Evolutionary conservation across 2,888 invertebrate species (phyloP).

Genomic region (Himalopsyche anomala): DNA sequence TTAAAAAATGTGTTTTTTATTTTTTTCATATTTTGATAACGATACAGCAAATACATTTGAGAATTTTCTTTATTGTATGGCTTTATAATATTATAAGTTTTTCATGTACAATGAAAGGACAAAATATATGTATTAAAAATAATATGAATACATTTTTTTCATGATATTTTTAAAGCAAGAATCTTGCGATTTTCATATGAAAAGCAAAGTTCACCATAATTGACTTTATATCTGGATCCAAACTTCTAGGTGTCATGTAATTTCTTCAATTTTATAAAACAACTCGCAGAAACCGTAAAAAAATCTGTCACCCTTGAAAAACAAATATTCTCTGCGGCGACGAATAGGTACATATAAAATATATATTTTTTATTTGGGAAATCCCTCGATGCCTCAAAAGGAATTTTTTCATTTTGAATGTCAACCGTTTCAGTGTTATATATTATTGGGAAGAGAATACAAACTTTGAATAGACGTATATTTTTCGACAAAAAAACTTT

Average conservation of each 20-base stretch:
- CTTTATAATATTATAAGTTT: too few relatives aligned
- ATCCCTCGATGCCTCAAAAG: conserved; percentile 18
- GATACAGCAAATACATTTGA: too few relatives aligned
- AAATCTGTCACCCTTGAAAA: not conserved
- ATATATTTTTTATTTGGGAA: conserved; percentile 23
- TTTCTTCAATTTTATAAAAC: not conserved
- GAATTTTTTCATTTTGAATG: conserved; percentile 27
- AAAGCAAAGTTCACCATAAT: too few relatives aligned
- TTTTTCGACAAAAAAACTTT: not conserved
- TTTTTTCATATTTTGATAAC: too few relatives aligned
- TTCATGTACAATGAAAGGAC: too few relatives aligned
- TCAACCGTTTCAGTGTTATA: conserved; percentile 20
- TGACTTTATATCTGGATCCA: not conserved
- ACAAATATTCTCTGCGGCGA: not conserved
- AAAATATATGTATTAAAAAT: too few relatives aligned
- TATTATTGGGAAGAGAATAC: conserved; percentile 6
- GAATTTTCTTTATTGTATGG: too few relatives aligned
- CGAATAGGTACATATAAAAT: conserved; percentile 11
- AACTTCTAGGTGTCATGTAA: not conserved
- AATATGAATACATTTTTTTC: too few relatives aligned
- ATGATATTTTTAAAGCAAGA: too few relatives aligned
- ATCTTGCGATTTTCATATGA: too few relatives aligned
- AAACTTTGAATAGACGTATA: not conserved
- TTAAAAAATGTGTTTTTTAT: too few relatives aligned
- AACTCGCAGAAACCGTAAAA: not conserved